Percentiles rank a stretch among this genome's conserved stretches.
phyloP scores from a whole-genome alignment of 1,140 invertebrate species.

The Zelostemma sp. region DNA sequence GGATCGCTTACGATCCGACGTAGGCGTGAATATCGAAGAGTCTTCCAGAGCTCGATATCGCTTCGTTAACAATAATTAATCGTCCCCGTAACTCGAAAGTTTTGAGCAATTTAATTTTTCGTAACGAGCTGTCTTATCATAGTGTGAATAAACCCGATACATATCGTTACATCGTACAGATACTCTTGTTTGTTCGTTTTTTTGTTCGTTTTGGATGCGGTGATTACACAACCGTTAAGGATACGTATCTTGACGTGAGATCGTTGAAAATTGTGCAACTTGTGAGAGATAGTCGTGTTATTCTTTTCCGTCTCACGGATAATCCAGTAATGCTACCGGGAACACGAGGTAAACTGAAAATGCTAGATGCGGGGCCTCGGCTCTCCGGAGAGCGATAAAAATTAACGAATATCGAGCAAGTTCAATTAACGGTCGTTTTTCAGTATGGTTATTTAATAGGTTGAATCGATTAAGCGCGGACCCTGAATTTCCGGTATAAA shows the following conservation, averaged over 20 bases:
- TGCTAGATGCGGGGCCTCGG: not conserved
- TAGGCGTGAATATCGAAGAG: too few species aligned
- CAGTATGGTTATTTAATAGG: conserved; percentile 4
- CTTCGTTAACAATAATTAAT: too few species aligned
- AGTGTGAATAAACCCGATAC: too few species aligned
- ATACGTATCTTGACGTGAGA: not conserved
- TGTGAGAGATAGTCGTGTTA: not conserved
- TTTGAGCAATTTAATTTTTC: too few species aligned
- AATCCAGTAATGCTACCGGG: not conserved
- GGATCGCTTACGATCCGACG: too few species aligned
- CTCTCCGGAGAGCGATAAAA: conserved; percentile 4
- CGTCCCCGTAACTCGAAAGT: too few species aligned
- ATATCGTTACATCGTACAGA: not conserved
- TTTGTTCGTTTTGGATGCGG: not conserved
- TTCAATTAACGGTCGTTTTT: conserved; percentile 20
- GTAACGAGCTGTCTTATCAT: too few species aligned
- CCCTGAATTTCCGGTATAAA: conserved; percentile 5
- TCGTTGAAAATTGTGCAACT: not conserved
- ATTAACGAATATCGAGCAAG: conserved; percentile 10
- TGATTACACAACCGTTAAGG: not conserved
- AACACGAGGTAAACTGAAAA: not conserved
- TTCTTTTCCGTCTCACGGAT: too few species aligned
- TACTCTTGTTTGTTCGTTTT: too few species aligned
- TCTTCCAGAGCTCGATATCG: too few species aligned
- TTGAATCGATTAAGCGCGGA: not conserved